phyloP scores from a whole-genome alignment of 1,140 invertebrate genomes.

The Neodiprion pinetum region DNA sequence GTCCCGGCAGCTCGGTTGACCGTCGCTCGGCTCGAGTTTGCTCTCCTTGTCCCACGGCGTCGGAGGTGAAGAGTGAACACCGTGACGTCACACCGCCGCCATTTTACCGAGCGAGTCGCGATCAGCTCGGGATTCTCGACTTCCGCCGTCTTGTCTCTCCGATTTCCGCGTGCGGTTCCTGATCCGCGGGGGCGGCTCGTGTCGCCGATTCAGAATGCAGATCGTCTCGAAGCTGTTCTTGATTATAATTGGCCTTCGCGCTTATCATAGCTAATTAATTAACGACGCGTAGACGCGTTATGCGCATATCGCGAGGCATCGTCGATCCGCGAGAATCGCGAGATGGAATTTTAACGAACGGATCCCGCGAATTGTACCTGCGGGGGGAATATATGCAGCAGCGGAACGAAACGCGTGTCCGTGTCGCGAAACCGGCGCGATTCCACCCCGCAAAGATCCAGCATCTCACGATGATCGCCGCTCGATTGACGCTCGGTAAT shows the following conservation, averaged over 20 bases:
- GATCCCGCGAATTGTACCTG: neutral
- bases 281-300: neutral
- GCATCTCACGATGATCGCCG: neutral
- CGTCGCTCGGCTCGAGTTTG: neutral
- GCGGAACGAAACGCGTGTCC: too few species aligned
- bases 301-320: neutral
- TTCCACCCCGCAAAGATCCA: too few species aligned
- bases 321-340: neutral
- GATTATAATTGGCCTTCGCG: neutral
- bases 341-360: conserved; percentile 5
- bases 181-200: neutral
- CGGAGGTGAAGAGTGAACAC: neutral
- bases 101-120: neutral
- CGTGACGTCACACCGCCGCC: neutral
- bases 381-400: too few species aligned
- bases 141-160: neutral
- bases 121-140: neutral
- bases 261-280: neutral
- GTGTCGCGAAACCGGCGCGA: too few species aligned
- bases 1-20: neutral
- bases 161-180: neutral
- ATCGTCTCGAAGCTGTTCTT: neutral
- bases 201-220: neutral
- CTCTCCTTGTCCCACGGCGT: neutral
- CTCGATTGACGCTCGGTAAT: neutral